Base-by-base conservation (phyloP, 1,140 invertebrate species). In the Archivesica marissinica region DNA sequence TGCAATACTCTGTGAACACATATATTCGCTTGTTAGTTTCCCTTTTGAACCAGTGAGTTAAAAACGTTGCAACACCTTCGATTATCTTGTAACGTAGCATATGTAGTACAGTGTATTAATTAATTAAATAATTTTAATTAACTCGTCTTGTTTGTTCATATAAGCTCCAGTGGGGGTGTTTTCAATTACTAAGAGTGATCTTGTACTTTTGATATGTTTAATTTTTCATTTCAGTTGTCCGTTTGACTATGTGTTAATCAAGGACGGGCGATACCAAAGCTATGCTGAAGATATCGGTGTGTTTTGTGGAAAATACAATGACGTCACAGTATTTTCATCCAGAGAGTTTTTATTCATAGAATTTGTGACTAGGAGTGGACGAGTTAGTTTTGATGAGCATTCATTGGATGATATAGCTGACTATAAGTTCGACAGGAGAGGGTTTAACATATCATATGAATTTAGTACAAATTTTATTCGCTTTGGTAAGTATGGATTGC, bases 161-260 rank as follows among this genome's bases (percentile, higher is more conserved):
- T n/a, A n/a, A n/a, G n/a, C n/a, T n/a, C n/a, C n/a, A n/a, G n/a
- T n/a, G n/a, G n/a, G n/a, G n/a, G n/a, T n/a, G n/a, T n/a, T n/a
- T n/a, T n/a, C n/a, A n/a, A n/a, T n/a, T n/a, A n/a, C n/a, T n/a
- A n/a, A n/a, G n/a, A n/a, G n/a, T n/a, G n/a, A n/a, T n/a, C n/a
- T n/a, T n/a, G n/a, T n/a, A n/a, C n/a, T n/a, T n/a, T n/a, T n/a
- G n/a, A n/a, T n/a, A n/a, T n/a, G n/a, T n/a, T n/a, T n/a, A n/a
- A n/a, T n/a, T 66, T 66, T 39, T 38, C 23, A 11, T 89, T 91
- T 17, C 95, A 99, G 99, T 93, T 99, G 99, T 95, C 99, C 99
- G 76, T 99, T 99, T 95, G 99, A 99, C 95, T 98, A 97, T 94
- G 96, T 99, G 82, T 98, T 97, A 95, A 96, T 99, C 78, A 99